Base-by-base conservation (phyloP, 2,888 invertebrate species). In the Cataglyphis albicans region DNA sequence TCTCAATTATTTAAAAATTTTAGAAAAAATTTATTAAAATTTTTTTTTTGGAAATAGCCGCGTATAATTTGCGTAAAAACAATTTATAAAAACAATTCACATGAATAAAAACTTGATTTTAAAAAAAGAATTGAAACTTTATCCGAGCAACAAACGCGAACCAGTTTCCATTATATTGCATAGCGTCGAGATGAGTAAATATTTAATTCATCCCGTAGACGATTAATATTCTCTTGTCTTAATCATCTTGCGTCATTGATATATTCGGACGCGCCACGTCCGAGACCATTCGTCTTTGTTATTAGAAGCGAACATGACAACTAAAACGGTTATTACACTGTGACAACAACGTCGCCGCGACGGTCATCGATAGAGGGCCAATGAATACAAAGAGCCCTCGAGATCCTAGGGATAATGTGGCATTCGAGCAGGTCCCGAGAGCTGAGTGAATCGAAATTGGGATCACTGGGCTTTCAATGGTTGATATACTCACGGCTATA, bases 401-500 rank as follows among this genome's bases (percentile, higher is more conserved):
- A 90, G 87, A 84, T 87, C 85, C n/a, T 85, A 65, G 68, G 86
- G 90, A 91, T 87, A 90, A 91, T 90, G 90, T 87, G 86, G 81
- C 86, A 82, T 72, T 76, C 85, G 86, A 88, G 85, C 84, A n/a
- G 84, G 75, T 75, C 61, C 61, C 59, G 67, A 72, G 70, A 78
- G 73, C 81, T 82, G 83, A 80, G 82, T 87, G 84, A 90, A 90
- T 90, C 85, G 89, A 85, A 89, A 90, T 90, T 90, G 88, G 84
- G 91, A 88, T 91, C 90, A 87, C 72, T 84, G 84, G 52, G 86
- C 88, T 88, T 86, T 89, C 87, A 90, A 85, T 82, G 84, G 35
- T 59, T 87, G 86, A 86, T 88, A 81, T 84, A 84, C 72, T 67
- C 84, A 59, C n/a, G 64, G 81, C 75, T 72, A 25, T 25, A 38